These are phyloP conservation scores for Notothenia coriiceps DNA, from an alignment of 2,113 vertebrate species.

Conservation along the genomic window DNA sequence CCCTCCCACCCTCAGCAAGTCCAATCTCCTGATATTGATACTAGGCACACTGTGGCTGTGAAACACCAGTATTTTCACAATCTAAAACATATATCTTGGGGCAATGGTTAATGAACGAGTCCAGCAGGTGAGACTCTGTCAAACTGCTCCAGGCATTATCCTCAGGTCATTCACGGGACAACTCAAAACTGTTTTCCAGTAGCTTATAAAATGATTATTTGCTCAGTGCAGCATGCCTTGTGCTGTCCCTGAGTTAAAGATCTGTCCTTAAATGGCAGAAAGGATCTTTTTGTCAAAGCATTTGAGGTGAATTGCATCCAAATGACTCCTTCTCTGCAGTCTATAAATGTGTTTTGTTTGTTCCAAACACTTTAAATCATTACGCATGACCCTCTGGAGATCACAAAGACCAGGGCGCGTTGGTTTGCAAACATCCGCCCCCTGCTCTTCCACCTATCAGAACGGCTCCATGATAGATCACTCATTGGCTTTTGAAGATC, in stretches of 20 bases:
- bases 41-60: constrained; percentile 12
- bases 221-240: background rate
- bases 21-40: constrained; percentile 27
- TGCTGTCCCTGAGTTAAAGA: background rate
- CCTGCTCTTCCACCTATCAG: constrained; percentile 26
- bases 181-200: constrained; percentile 10
- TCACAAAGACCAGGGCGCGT: constrained; percentile 28
- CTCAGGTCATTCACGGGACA: constrained; percentile 18
- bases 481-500: constrained; percentile 36
- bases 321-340: background rate
- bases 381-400: constrained; percentile 18
- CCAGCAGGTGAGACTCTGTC: constrained; percentile 4
- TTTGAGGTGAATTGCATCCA: background rate
- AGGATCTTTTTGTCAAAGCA: background rate
- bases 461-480: constrained; percentile 20
- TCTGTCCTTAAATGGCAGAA: background rate
- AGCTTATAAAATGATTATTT: constrained; percentile 29
- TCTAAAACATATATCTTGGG: constrained; percentile 24
- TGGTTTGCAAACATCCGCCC: constrained; percentile 46
- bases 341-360: background rate
- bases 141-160: constrained; percentile 27
- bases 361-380: constrained; percentile 2
- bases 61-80: background rate
- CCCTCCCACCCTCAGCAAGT: constrained; percentile 23
- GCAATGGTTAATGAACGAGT: constrained; percentile 35